Base-by-base conservation (phyloP, 1,140 invertebrate species). In the Archivesica marissinica region DNA sequence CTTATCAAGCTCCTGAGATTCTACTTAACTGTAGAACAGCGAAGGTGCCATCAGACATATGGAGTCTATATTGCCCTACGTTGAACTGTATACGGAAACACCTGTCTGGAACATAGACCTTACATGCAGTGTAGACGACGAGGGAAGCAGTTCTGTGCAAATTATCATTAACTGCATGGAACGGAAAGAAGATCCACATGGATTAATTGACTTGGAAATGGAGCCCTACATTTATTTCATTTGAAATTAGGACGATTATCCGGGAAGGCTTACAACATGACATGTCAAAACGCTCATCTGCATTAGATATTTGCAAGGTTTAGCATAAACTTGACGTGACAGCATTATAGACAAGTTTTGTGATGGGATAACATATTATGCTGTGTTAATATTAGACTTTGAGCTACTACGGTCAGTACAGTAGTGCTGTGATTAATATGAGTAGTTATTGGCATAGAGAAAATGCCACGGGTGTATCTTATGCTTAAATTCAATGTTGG, bases 1-100 rank as follows among this genome's bases (percentile, higher is more conserved):
- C 61, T 30, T 82, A 86, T 39, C 85, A 77, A 50, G 75, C 82
- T 23, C 81, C 84, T 41, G 68, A 74, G 35, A 30, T 81, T n/a
- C 33, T 81, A 3, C 33, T 72, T 7, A 20, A 33, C n/a, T 54
- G 35, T 23, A 9, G 72, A 72, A 81, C 64, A 35, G 79, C 64
- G 13, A 47, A 23, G 25, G 9, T 39, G 11, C 6, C 35, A 39
- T 38, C 79, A 54, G 52, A 72, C 33, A 74, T 74, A 25, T 82
- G 66, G 79, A 20, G 17, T 50, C 64, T 81, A 15, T 28, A 39
- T 35, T 81, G 78, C 54, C 68, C 59, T 17, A 30, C 54, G 17
- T 81, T 35, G 78, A 70, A 52, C 9, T 81, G 3, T n/a, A 70
- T 20, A 28, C 41, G 23, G 78, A 70, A 39, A 7, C 38, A 11